These are phyloP conservation scores for Zaprionus capensis DNA, from an alignment of 1,140 invertebrate genomes.

Conservation along the genomic window DNA sequence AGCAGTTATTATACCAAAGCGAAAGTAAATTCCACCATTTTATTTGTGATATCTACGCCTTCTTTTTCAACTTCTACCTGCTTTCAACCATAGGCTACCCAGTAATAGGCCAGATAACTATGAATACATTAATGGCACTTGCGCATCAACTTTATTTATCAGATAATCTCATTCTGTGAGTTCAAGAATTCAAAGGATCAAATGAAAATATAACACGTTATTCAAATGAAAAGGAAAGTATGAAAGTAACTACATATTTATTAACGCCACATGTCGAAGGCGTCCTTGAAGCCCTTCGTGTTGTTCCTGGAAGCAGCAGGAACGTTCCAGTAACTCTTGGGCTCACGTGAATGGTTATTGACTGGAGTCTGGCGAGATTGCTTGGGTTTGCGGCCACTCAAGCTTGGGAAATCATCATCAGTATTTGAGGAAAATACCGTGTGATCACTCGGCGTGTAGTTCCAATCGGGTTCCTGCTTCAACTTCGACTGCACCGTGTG, in stretches of 20 bases:
- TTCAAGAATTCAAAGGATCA: background rate
- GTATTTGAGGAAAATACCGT: conserved; percentile 8
- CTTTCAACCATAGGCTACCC: no score
- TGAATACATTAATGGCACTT: background rate
- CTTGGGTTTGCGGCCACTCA: conserved; percentile 17
- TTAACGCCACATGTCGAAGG: conserved; percentile 13
- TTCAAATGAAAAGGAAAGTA: background rate
- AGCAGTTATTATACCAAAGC: background rate
- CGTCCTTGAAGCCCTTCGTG: background rate
- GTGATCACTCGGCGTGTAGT: conserved; percentile 30
- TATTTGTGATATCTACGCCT: background rate
- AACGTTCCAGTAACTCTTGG: conserved; percentile 17
- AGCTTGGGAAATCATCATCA: conserved; percentile 28
- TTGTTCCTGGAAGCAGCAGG: background rate
- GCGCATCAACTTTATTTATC: background rate
- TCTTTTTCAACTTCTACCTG: background rate
- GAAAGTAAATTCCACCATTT: background rate
- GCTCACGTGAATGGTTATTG: background rate
- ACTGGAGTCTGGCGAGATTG: background rate
- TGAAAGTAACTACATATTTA: background rate
- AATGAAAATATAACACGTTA: background rate
- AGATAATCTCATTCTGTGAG: background rate
- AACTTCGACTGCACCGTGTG: conserved; percentile 4
- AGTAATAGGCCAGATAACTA: no score
- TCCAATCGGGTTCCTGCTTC: conserved; percentile 1